Conservation (phyloP, 2,113 vertebrate species). For the Scytalopus superciliaris region DNA sequence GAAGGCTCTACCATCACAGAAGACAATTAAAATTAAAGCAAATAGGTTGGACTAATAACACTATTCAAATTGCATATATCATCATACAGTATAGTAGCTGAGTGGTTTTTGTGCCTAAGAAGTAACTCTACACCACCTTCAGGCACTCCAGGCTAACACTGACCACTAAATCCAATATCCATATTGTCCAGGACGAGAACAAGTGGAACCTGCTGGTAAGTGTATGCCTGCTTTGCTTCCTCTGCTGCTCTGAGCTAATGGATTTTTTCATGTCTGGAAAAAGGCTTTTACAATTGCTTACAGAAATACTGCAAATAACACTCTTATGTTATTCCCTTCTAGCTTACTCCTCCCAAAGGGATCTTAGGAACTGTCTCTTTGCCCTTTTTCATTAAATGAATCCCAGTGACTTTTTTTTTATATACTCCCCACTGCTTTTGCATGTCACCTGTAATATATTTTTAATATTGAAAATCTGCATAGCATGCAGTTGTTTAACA, state of each 20-base stretch:
- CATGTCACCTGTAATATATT: not conserved
- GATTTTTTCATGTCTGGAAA: not conserved
- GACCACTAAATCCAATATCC: not conserved
- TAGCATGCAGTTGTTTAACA: not conserved
- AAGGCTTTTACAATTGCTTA: not conserved
- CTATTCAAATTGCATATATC: not conserved
- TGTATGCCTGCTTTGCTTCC: not conserved
- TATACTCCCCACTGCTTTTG: not conserved
- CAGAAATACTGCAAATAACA: not conserved
- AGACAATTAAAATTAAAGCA: not conserved
- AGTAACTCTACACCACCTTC: not conserved
- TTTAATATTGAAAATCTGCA: conserved; percentile 2
- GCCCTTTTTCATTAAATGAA: not conserved
- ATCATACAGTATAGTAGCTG: not conserved
- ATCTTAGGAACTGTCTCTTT: not conserved
- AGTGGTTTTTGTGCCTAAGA: not conserved
- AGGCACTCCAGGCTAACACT: not conserved
- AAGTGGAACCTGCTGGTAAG: not conserved
- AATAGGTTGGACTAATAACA: not conserved
- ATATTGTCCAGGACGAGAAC: not conserved
- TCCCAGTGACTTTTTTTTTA: not conserved
- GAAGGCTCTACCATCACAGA: not conserved
- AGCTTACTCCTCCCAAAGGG: not conserved
- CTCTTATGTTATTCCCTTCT: not conserved
- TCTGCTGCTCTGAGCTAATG: not conserved